A percentile compares a stretch with the other conserved stretches of the same genome.
Evolutionary conservation across 1,140 invertebrate genomes (phyloP).

Genomic region (Episyrphus balteatus): DNA sequence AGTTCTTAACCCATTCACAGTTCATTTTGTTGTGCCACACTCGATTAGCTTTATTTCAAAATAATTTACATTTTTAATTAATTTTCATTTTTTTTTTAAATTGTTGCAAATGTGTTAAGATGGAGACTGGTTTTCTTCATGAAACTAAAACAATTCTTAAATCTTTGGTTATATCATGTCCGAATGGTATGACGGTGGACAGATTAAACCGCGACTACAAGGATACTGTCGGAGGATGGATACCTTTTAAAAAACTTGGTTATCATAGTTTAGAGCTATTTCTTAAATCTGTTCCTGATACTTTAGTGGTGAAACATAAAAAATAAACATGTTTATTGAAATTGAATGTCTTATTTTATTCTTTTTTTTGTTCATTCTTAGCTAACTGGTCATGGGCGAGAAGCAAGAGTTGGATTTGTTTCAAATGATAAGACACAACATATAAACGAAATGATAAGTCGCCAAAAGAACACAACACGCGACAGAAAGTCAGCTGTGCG

Average conservation of each 20-base stretch:
- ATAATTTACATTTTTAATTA: too few species aligned
- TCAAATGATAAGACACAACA: conserved; percentile 13
- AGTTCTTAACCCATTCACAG: too few species aligned
- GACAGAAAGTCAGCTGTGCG: background rate
- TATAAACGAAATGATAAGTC: conserved; percentile 15
- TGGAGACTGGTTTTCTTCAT: conserved; percentile 9
- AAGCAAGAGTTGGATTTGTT: conserved; percentile 10
- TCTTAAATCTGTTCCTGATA: conserved; percentile 18
- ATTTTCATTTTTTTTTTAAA: too few species aligned
- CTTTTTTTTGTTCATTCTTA: background rate
- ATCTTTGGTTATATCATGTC: conserved; percentile 21
- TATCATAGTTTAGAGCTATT: conserved; percentile 18
- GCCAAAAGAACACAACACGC: conserved; percentile 5
- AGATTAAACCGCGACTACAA: conserved; percentile 16
- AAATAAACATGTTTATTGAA: background rate
- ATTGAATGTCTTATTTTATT: background rate
- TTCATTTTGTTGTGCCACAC: too few species aligned
- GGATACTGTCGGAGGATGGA: conserved; percentile 12
- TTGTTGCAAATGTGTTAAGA: conserved; percentile 5
- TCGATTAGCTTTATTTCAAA: too few species aligned
- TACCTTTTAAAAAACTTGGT: conserved; percentile 18
- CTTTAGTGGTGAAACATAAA: conserved; percentile 10
- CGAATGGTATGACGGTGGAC: conserved; percentile 16
- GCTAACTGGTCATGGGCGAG: conserved; percentile 16
- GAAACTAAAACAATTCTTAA: conserved; percentile 21